A percentile compares a stretch with the other conserved stretches of the same genome.
Conservation (phyloP, 2,797 vertebrate species). For the Alcedo quadribrachys region DNA sequence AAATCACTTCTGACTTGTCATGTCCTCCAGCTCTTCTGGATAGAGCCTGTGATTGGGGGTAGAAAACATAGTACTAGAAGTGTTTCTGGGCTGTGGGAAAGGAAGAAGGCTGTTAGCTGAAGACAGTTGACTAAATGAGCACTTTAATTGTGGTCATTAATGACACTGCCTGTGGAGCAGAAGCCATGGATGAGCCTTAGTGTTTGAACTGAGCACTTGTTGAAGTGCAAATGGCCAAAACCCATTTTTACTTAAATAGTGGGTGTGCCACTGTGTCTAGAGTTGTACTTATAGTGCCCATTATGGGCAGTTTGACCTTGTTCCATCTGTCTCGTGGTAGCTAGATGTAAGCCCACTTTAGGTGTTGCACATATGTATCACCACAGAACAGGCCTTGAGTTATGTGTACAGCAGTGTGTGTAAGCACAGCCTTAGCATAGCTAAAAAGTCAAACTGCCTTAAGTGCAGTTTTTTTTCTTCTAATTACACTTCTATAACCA, state of each 20-base stretch:
- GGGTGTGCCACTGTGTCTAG: not conserved
- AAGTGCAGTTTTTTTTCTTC: not conserved
- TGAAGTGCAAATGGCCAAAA: not conserved
- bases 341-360: not conserved
- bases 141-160: not conserved
- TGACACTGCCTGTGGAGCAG: not conserved
- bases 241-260: not conserved
- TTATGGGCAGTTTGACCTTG: not conserved
- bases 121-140: not conserved
- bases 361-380: rapidly evolving
- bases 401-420: not conserved
- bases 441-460: not conserved
- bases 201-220: not conserved
- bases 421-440: rapidly evolving
- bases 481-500: not conserved
- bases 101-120: not conserved
- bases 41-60: not conserved
- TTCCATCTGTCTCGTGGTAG: not conserved
- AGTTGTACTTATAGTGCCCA: not conserved
- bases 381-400: not conserved
- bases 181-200: not conserved
- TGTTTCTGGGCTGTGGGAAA: not conserved
- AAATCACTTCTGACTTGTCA: rapidly evolving
- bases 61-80: rapidly evolving
- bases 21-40: not conserved